phyloP scores from a whole-genome alignment of 2,797 vertebrate genomes.

The Ctenochaetus hawaiiensis region DNA sequence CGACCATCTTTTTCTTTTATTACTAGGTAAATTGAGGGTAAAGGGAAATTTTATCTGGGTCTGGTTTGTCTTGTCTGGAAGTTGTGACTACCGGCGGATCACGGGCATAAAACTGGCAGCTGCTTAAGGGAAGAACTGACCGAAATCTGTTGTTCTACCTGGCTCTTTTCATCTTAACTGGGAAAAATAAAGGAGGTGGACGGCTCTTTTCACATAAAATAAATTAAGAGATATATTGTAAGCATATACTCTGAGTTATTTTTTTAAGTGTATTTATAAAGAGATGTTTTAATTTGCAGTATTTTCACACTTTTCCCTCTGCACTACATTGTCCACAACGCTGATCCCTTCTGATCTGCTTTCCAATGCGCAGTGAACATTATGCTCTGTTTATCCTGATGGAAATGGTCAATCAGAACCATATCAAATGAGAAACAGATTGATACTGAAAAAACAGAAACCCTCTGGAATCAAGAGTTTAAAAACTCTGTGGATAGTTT shows the following conservation, averaged over 20 bases:
- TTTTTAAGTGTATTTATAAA: too few species aligned
- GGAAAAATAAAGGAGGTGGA: too few species aligned
- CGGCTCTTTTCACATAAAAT: too few species aligned
- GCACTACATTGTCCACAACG: too few species aligned
- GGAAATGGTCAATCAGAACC: not conserved
- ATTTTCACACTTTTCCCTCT: too few species aligned
- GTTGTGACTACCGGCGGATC: not conserved
- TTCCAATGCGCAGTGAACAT: too few species aligned
- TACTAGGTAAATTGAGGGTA: not conserved
- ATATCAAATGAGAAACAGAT: not conserved
- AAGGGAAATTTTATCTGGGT: not conserved
- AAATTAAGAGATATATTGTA: too few species aligned
- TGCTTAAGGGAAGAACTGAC: not conserved
- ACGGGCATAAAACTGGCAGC: conserved; percentile 7
- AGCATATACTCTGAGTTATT: too few species aligned
- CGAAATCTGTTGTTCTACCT: not conserved
- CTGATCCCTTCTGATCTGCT: too few species aligned
- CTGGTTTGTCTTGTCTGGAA: not conserved
- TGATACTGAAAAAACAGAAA: conserved; percentile 1
- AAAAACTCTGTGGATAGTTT: not conserved
- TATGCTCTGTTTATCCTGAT: not conserved
- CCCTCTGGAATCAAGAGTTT: not conserved
- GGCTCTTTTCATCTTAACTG: not conserved
- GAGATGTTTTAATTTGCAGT: too few species aligned
- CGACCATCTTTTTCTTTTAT: not conserved